phyloP scores from a whole-genome alignment of 2,797 vertebrate species.

The Pangasius macronema region DNA sequence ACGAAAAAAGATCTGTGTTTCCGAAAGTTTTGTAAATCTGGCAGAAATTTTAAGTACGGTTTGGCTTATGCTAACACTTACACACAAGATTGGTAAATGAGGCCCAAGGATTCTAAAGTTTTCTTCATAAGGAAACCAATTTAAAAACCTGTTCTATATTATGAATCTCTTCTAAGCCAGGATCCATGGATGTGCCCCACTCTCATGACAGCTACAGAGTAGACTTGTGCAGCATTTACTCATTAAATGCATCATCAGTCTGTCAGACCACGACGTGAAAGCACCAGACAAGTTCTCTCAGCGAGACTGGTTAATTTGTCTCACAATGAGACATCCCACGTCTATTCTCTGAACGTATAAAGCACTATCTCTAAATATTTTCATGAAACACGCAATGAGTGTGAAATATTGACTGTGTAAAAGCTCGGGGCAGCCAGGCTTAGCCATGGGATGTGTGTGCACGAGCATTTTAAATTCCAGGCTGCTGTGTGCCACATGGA shows the following conservation, averaged over 20 bases:
- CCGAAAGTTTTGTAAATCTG: not conserved
- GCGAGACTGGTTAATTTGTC: not conserved
- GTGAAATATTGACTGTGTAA: conserved; percentile 57
- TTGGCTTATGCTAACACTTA: not conserved
- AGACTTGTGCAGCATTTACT: conserved; percentile 9
- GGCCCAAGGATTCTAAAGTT: not conserved
- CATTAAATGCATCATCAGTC: not conserved
- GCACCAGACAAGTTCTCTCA: not conserved
- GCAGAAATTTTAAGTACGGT: not conserved
- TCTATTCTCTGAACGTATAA: conserved; percentile 13
- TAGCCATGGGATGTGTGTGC: conserved; percentile 63
- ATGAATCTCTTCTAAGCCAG: not conserved
- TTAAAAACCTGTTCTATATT: not conserved
- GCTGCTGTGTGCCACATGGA: conserved; percentile 59
- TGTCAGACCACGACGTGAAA: not conserved
- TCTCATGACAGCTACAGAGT: not conserved
- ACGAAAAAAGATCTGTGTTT: not conserved
- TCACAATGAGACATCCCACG: not conserved
- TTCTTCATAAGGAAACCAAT: not conserved
- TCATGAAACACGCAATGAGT: conserved; percentile 45
- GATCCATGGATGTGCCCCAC: not conserved
- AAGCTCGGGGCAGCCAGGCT: conserved; percentile 53
- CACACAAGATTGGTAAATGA: not conserved
- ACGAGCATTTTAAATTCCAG: conserved; percentile 60
- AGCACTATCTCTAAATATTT: conserved; percentile 42